Percentiles rank a stretch among this genome's conserved stretches.
Conservation (phyloP, 2,113 vertebrate genomes). For the Callipepla californica region DNA sequence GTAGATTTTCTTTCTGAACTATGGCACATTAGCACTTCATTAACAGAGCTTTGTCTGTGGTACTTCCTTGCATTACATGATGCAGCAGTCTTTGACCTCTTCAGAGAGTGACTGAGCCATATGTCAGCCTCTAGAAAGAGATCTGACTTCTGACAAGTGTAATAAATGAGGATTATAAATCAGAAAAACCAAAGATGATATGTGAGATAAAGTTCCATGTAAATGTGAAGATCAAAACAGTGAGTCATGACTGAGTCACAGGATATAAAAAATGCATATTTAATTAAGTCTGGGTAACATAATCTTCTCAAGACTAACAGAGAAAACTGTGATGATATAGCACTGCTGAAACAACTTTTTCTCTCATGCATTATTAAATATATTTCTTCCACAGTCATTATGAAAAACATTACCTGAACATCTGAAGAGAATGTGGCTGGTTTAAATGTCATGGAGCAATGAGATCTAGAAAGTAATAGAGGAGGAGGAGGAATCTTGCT, state of each 20-base stretch:
- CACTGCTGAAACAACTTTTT: neutral
- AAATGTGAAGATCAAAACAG: constrained; percentile 34
- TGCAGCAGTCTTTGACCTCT: neutral
- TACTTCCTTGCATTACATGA: neutral
- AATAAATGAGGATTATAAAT: neutral
- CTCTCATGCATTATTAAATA: neutral
- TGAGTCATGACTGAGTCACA: neutral
- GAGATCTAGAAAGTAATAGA: constrained; percentile 84
- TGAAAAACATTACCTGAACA: constrained; percentile 79
- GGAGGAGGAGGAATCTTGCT: constrained; percentile 86
- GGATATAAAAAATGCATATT: neutral
- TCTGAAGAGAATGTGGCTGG: constrained; percentile 85
- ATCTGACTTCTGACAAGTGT: neutral
- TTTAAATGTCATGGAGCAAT: constrained; percentile 85
- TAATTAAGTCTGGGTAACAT: constrained; percentile 14
- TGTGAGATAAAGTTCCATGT: neutral
- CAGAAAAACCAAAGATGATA: neutral
- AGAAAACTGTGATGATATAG: neutral
- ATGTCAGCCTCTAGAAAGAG: neutral
- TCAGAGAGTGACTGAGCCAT: neutral
- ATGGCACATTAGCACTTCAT: neutral
- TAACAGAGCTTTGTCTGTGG: neutral
- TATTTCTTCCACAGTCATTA: neutral
- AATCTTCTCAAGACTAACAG: neutral
- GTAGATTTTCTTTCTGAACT: neutral